Percentiles rank a stretch among this genome's conserved stretches.
phyloP scores from a whole-genome alignment of 2,888 invertebrate species.

The Thera britannica region DNA sequence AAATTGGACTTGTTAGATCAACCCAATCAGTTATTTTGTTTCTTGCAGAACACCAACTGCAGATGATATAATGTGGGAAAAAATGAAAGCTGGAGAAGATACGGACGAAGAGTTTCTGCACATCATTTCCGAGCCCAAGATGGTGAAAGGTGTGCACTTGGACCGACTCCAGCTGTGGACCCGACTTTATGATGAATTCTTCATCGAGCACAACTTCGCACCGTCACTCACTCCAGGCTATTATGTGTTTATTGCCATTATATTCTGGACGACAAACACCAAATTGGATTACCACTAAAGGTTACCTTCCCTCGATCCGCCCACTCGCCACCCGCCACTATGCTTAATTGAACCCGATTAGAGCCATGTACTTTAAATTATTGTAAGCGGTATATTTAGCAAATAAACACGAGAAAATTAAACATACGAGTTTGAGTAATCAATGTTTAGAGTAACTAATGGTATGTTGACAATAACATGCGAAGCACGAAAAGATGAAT shows the following conservation, averaged over 20 bases:
- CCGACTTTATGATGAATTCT: conserved; percentile 63
- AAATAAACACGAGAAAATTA: conserved; percentile 34
- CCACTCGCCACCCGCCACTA: conserved; percentile 30
- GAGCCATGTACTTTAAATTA: conserved; percentile 51
- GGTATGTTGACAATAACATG: conserved; percentile 28
- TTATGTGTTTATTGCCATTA: conserved; percentile 31
- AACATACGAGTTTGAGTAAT: conserved; percentile 24
- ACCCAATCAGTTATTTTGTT: conserved; percentile 1
- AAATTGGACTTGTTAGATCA: too few relatives aligned
- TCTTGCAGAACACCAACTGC: conserved; percentile 58
- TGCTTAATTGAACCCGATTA: conserved; percentile 39
- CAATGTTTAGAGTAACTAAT: conserved; percentile 33
- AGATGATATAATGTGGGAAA: conserved; percentile 52
- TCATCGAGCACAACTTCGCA: conserved; percentile 55
- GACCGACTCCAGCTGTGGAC: conserved; percentile 64
- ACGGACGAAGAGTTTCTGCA: conserved; percentile 60
- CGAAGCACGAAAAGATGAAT: conserved; percentile 6
- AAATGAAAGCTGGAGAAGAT: conserved; percentile 45
- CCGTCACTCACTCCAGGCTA: conserved; percentile 18
- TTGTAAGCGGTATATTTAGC: conserved; percentile 48
- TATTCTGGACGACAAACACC: conserved; percentile 39
- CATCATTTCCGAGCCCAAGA: conserved; percentile 46
- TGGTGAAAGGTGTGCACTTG: conserved; percentile 54
- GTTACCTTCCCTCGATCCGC: conserved; percentile 27
- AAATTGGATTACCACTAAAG: conserved; percentile 40